Conservation (phyloP, 2,888 invertebrate genomes). For the Bibio marci region DNA sequence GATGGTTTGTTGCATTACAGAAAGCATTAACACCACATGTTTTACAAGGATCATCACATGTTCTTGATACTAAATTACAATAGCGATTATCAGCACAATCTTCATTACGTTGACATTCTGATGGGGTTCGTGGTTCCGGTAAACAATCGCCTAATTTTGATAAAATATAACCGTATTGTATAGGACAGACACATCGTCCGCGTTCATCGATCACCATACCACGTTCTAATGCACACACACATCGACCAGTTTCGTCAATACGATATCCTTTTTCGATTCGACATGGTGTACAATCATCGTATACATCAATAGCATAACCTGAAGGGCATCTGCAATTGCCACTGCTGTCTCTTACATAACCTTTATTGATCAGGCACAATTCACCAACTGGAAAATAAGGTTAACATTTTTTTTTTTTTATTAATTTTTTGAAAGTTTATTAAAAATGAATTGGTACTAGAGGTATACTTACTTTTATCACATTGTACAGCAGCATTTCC, state of each 20-base stretch:
- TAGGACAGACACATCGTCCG: conserved; percentile 58
- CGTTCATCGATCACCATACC: conserved; percentile 63
- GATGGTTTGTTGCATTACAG: conserved; percentile 61
- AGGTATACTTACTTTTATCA: conserved; percentile 46
- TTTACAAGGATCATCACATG: conserved; percentile 71
- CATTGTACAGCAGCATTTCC: conserved; percentile 77
- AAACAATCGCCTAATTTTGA: conserved; percentile 43
- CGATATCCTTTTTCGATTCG: conserved; percentile 51
- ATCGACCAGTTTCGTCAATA: conserved; percentile 59
- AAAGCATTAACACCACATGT: conserved; percentile 59
- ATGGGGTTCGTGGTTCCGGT: conserved; percentile 24
- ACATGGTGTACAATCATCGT: conserved; percentile 65
- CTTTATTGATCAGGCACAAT: conserved; percentile 47
- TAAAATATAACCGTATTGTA: conserved; percentile 45
- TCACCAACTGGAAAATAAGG: conserved; percentile 30
- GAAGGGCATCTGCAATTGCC: conserved; percentile 61
- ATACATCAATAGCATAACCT: conserved; percentile 55
- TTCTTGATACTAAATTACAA: conserved; percentile 50
- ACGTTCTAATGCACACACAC: conserved; percentile 62
- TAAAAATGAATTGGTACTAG: neutral
- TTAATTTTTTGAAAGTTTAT: neutral
- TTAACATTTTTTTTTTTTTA: conserved; percentile 1
- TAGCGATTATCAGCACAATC: conserved; percentile 62
- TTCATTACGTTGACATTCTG: conserved; percentile 49
- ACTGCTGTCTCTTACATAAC: conserved; percentile 40